Evolutionary conservation across 1,140 invertebrate species (phyloP).

Genomic region (Cherax destructor): DNA sequence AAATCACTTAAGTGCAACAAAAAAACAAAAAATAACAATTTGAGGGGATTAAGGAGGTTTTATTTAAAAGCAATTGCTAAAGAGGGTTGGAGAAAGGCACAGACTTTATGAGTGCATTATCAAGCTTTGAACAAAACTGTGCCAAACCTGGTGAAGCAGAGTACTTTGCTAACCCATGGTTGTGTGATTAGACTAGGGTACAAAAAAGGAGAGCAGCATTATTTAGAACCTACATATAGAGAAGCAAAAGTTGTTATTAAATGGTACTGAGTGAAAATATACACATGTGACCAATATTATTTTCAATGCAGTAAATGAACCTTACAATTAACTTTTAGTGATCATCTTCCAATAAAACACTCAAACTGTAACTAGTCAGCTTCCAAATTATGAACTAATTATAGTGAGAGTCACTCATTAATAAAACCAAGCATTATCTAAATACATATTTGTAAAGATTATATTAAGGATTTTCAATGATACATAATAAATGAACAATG

Average conservation of each 20-base stretch:
- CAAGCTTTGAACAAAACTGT: slow-evolving; percentile 69
- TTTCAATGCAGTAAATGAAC: background rate
- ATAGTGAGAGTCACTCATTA: slow-evolving; percentile 8
- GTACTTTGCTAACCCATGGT: slow-evolving; percentile 69
- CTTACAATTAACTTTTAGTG: slow-evolving; percentile 5
- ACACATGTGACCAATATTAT: slow-evolving; percentile 9
- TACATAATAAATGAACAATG: background rate
- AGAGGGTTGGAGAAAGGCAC: slow-evolving; percentile 54
- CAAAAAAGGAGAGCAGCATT: slow-evolving; percentile 63
- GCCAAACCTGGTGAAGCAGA: slow-evolving; percentile 69
- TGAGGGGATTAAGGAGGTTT: slow-evolving; percentile 12
- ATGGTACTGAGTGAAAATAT: slow-evolving; percentile 5
- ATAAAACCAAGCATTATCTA: slow-evolving; percentile 26
- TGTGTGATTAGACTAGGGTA: slow-evolving; percentile 67
- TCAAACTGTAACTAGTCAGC: slow-evolving; percentile 28
- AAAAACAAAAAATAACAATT: background rate
- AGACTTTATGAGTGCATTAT: slow-evolving; percentile 55
- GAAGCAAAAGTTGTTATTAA: slow-evolving; percentile 63
- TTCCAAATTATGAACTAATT: slow-evolving; percentile 11
- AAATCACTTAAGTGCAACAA: background rate
- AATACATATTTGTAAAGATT: slow-evolving; percentile 7
- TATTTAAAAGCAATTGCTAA: background rate
- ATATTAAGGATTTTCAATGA: background rate
- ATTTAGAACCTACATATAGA: slow-evolving; percentile 65
- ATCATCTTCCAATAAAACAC: background rate